Evolutionary conservation across 2,888 invertebrate species (phyloP).

Genomic region (Zeuzera pyrina): DNA sequence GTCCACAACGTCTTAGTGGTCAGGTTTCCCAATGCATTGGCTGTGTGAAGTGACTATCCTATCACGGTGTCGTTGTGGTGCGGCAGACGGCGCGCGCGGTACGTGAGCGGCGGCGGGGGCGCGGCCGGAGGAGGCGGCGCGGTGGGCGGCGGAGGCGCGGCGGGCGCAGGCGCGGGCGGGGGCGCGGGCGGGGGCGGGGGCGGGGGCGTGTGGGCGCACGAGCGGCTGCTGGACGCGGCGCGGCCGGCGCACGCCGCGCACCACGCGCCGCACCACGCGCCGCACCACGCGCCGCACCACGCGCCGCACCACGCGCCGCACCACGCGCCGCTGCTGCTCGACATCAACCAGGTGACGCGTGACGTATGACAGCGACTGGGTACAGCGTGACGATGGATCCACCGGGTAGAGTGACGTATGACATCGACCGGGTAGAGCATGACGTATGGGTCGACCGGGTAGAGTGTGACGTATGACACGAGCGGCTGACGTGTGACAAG

Average conservation of each 20-base stretch:
- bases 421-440: too few species aligned
- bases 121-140: constrained; percentile 15
- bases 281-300: constrained; percentile 17
- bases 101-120: constrained; percentile 32
- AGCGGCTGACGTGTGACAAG: too few species aligned
- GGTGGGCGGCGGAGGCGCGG: constrained; percentile 13
- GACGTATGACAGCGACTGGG: too few species aligned
- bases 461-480: too few species aligned
- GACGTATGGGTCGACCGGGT: too few species aligned
- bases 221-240: constrained; percentile 46
- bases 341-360: constrained; percentile 60
- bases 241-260: constrained; percentile 16
- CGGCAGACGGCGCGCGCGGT: constrained; percentile 60
- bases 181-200: constrained; percentile 18
- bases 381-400: too few species aligned
- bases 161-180: constrained; percentile 18
- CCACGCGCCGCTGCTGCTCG: constrained; percentile 50
- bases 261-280: constrained; percentile 13
- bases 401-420: too few species aligned
- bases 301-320: constrained; percentile 26
- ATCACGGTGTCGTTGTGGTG: too few species aligned
- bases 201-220: constrained; percentile 30
- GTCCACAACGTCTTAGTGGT: neutral
- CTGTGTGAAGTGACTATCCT: neutral
- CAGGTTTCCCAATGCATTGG: neutral